Base-by-base conservation (phyloP, 2,888 invertebrate genomes). In the Drosophila nigricruria region DNA sequence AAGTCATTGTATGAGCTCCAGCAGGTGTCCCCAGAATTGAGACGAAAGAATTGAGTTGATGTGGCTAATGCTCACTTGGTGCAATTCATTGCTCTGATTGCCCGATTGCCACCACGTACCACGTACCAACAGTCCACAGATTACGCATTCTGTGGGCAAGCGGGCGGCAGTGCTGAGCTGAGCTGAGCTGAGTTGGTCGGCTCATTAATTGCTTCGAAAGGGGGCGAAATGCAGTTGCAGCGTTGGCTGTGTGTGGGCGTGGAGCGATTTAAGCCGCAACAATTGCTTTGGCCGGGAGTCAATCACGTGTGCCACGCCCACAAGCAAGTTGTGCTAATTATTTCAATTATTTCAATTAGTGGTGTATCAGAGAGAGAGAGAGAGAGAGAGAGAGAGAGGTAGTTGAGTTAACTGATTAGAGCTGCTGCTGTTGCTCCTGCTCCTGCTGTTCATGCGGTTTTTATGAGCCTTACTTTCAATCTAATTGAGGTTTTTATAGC, bases 401-500 rank as follows among this genome's bases (percentile, higher is more conserved):
- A 25, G 49, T 36, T 36, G 38, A 23, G 30, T 18, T 23, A 38
- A 32, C 43, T 72, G 53, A 58, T 42, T 54, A 54, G 10, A 20
- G 30, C 18, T n/a, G 71, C 42, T 18, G 45, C 25, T 16, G 16
- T 16, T 23, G 30, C 57, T 73, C 60, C 10, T 27, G n/a, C 16
- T 25, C 27, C 53, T 73, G 63, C 45, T 56, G 72, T 67, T 80
- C 66, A 62, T 80, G 73, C 76, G 72, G 66, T 70, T 80, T 82
- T 80, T 72, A 80, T 76, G 78, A 52, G 62, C 58, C 60, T 54
- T 45, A 52, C 65, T 53, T 75, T 81, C 80, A 81, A 83, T 86
- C 73, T 70, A 81, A 86, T 83, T 83, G 79, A 64, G 68, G 68
- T 77, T 81, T 82, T 84, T 83, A 86, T 81, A 66, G 58, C 69